Evolutionary conservation across 2,888 invertebrate species (phyloP).

Genomic region (Tachina lurida): DNA sequence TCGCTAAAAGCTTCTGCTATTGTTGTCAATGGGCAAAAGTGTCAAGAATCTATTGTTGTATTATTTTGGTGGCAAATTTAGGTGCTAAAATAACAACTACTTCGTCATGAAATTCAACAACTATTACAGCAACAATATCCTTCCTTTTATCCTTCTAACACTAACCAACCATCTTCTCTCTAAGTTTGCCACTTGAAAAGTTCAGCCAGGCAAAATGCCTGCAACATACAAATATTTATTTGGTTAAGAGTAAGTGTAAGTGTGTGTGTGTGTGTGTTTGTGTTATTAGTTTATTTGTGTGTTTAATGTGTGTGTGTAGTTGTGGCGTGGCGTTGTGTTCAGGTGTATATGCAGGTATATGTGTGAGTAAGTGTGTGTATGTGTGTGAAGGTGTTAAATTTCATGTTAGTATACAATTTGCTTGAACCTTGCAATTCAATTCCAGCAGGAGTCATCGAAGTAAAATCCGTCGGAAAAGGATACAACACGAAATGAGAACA

Average conservation of each 20-base stretch:
- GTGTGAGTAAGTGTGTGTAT: not conserved
- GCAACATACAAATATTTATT: conserved; percentile 47
- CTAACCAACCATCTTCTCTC: conserved; percentile 28
- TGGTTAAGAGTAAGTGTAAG: conserved; percentile 1
- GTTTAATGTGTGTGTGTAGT: conserved; percentile 14
- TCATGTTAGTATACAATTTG: conserved; percentile 32
- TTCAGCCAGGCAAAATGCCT: conserved; percentile 50
- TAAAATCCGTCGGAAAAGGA: conserved; percentile 2
- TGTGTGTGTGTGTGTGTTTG: conserved; percentile 22
- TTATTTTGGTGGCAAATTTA: conserved; percentile 63
- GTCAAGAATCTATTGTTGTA: conserved; percentile 41
- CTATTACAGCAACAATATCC: conserved; percentile 42
- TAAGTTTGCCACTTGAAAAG: conserved; percentile 51
- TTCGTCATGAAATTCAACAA: conserved; percentile 47
- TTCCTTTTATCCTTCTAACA: conserved; percentile 13
- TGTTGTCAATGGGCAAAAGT: conserved; percentile 50
- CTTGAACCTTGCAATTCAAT: conserved; percentile 43
- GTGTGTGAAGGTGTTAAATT: conserved; percentile 46
- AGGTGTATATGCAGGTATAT: conserved; percentile 17
- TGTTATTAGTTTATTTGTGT: not conserved
- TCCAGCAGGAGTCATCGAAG: conserved; percentile 19
- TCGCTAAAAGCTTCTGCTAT: conserved; percentile 48
- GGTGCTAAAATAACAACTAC: conserved; percentile 40
- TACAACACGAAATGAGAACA: not conserved
- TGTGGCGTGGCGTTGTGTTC: too few species aligned